Percentiles rank a stretch among this genome's conserved stretches.
phyloP scores from a whole-genome alignment of 2,797 vertebrate genomes.

The Spheniscus humboldti region DNA sequence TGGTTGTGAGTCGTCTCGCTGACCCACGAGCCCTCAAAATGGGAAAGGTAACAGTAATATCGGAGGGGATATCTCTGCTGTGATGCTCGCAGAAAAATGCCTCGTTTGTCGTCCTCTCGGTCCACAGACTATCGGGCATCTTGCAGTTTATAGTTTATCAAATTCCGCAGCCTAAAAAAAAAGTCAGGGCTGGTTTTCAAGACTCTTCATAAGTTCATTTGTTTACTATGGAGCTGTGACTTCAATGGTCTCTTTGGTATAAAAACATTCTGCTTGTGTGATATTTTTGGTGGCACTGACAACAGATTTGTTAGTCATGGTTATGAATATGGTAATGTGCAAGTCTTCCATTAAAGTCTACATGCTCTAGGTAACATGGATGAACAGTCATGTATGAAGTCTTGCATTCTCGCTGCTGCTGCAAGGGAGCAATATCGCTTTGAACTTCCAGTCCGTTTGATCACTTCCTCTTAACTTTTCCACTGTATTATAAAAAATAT shows the following conservation, averaged over 20 bases:
- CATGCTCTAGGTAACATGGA: neutral
- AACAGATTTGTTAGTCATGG: constrained; percentile 47
- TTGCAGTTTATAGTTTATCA: neutral
- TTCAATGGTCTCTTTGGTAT: neutral
- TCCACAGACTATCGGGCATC: neutral
- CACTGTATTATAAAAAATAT: neutral
- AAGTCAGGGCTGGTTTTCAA: neutral
- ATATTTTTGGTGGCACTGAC: constrained; percentile 46
- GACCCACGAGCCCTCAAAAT: neutral
- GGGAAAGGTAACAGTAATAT: neutral
- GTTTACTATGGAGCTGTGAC: constrained; percentile 27
- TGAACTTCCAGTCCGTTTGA: neutral
- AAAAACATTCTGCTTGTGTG: neutral
- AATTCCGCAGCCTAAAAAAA: neutral
- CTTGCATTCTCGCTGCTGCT: neutral
- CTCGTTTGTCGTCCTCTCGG: neutral
- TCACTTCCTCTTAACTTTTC: constrained; percentile 50
- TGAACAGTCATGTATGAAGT: neutral
- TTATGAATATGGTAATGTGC: constrained; percentile 31
- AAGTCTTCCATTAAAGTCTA: neutral
- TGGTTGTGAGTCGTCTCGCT: neutral
- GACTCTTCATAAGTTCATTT: neutral
- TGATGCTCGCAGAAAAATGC: neutral
- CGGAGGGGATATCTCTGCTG: neutral
- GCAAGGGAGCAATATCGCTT: neutral